Conservation (phyloP, 2,888 invertebrate species). For the Drosophila rellima region DNA sequence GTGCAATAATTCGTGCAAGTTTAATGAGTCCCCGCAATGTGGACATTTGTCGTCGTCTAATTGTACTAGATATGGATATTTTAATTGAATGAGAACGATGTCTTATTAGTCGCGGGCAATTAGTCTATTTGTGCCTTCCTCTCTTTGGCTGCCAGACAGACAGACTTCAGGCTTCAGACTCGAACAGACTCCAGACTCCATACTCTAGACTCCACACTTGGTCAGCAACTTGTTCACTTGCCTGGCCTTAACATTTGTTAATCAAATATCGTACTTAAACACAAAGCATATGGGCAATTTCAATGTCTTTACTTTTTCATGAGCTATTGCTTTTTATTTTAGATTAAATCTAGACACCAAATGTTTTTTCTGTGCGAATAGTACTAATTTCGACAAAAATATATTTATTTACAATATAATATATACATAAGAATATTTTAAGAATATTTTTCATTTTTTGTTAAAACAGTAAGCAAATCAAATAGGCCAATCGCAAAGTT, state of each 20-base stretch:
- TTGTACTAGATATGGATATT: slow-evolving; percentile 85
- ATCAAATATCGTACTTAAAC: slow-evolving; percentile 34
- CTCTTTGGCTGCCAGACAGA: neutral
- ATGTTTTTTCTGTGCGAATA: too few relatives aligned
- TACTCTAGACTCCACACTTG: slow-evolving; percentile 36
- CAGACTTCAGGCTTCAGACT: slow-evolving; percentile 5
- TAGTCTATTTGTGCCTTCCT: slow-evolving; percentile 68
- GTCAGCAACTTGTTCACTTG: slow-evolving; percentile 25
- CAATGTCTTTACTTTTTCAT: slow-evolving; percentile 1
- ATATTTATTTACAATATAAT: too few relatives aligned
- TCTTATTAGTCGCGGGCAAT: slow-evolving; percentile 78
- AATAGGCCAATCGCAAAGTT: too few relatives aligned
- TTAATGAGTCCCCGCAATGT: slow-evolving; percentile 79
- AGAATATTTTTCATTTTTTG: too few relatives aligned
- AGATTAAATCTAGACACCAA: too few relatives aligned
- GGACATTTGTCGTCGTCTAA: slow-evolving; percentile 81
- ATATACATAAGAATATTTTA: too few relatives aligned
- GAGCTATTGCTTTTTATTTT: neutral
- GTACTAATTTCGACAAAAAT: too few relatives aligned
- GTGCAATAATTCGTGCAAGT: slow-evolving; percentile 85
- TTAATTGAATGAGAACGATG: slow-evolving; percentile 84
- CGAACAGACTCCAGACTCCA: slow-evolving; percentile 3
- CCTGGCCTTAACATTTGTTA: slow-evolving; percentile 41
- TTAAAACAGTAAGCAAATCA: too few relatives aligned
- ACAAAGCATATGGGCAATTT: slow-evolving; percentile 25